phyloP scores from a whole-genome alignment of 2,113 vertebrate species.

The Phalacrocorax brasilianus region DNA sequence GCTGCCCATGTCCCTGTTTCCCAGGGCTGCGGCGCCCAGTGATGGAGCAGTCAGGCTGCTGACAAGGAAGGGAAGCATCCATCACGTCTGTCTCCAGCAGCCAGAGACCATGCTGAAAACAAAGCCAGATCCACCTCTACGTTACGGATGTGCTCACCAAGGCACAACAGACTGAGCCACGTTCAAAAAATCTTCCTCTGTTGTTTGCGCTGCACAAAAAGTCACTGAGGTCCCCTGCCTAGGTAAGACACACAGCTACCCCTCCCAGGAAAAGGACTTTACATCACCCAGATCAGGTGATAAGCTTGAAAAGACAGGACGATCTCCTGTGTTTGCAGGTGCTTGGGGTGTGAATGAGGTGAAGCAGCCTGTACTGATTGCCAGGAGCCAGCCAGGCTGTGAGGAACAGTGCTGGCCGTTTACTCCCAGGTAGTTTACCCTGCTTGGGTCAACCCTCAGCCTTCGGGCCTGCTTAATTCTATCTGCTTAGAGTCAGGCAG shows the following conservation, averaged over 20 bases:
- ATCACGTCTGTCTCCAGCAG: not conserved
- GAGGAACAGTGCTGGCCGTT: too few species aligned
- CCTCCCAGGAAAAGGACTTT: not conserved
- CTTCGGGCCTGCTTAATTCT: too few species aligned
- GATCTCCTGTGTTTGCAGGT: not conserved
- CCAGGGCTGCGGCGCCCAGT: not conserved
- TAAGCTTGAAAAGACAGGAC: not conserved
- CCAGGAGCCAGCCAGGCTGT: not conserved
- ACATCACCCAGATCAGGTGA: not conserved
- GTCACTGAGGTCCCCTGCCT: rapidly evolving
- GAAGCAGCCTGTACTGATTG: not conserved
- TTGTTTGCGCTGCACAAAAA: not conserved
- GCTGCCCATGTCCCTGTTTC: not conserved
- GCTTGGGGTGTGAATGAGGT: not conserved
- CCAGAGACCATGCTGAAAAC: not conserved
- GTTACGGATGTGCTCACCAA: not conserved
- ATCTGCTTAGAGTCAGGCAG: not conserved
- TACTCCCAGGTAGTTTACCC: not conserved
- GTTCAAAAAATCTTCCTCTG: not conserved
- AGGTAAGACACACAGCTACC: not conserved
- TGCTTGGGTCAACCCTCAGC: not conserved
- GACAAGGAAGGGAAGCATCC: not conserved
- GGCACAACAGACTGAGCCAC: rapidly evolving
- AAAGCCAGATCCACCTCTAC: not conserved
- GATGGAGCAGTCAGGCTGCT: rapidly evolving